Evolutionary conservation across 2,797 vertebrate species (phyloP).

Genomic region (Darevskia mixta): DNA sequence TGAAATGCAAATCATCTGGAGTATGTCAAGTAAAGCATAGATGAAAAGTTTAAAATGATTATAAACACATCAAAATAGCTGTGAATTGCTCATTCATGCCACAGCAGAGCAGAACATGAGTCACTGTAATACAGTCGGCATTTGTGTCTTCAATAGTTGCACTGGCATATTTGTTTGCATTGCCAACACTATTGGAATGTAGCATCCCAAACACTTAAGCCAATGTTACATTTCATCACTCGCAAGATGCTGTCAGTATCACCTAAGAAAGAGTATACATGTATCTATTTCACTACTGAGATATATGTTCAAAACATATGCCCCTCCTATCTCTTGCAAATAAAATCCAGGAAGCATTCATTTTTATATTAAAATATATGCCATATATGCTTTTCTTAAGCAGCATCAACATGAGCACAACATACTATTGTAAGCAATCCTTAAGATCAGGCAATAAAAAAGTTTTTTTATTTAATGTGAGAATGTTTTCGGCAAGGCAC

Average conservation of each 20-base stretch:
- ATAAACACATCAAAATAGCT: no score
- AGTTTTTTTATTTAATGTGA: not conserved
- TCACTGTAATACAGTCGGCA: not conserved
- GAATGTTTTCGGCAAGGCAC: not conserved
- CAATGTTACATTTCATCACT: not conserved
- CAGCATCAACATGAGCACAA: not conserved
- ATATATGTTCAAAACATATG: not conserved
- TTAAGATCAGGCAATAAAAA: conserved; percentile 19
- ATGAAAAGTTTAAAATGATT: conserved; percentile 49
- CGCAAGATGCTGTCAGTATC: not conserved
- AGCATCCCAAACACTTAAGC: not conserved
- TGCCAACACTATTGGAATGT: not conserved
- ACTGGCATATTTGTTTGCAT: not conserved
- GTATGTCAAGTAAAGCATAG: conserved; percentile 46
- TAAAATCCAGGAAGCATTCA: not conserved
- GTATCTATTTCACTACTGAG: not conserved
- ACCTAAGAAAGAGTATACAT: not conserved
- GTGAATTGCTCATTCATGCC: no score
- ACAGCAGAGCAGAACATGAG: not conserved
- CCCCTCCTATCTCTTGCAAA: no score
- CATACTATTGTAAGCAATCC: not conserved
- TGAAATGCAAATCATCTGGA: conserved; percentile 31
- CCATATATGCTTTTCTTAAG: not conserved
- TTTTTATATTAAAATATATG: not conserved
- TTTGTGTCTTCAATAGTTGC: not conserved